Evolutionary conservation across 2,113 vertebrate species (phyloP), one percentile per base, ranked within the genome.

Genomic region (Chloebia gouldiae): DNA sequence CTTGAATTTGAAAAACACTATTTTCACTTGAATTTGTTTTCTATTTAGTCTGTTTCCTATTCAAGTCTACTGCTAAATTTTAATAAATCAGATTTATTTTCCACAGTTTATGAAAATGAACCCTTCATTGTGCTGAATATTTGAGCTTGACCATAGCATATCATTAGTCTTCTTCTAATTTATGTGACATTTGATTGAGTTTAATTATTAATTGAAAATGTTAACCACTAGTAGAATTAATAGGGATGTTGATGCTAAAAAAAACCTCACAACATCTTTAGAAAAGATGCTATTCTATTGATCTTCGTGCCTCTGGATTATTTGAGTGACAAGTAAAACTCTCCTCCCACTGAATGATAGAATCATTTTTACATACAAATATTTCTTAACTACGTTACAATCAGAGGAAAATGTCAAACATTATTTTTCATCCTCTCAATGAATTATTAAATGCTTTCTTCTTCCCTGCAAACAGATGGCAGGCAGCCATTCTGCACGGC

Each of bases 371-470:
- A 69, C 0, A 2, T 17, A 59, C 30, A 76, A 77, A 60, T 70
- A 76, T 80, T 88, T 85, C 19, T 44, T 44, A 81, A 63, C 25
- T 49, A 42, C 77, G 39, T 54, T 65, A 31, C 39, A 88, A 59
- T 57, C 28, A 54, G 37, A 59, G n/a, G 35, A 61, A 83, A 86
- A 86, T 73, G 56, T 89, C 83, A 92, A 76, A 49, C 23, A 33
- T 27, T 59, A n/a, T 73, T 95, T 83, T 44, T 84, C 60, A 81
- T 81, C 47, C 30, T 80, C 42, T 7, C 10, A 33, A 66, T 96
- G 72, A 92, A 86, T 93, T 96, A 95, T 81, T 91, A 81, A 96
- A 77, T 47, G 25, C 25, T 53, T 13, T 70, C 51, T 90, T 39
- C 19, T 25, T 88, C 9, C 49, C 22, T 70, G 68, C 40, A 90